phyloP scores from a whole-genome alignment of 2,888 invertebrate species.

The Nysson spinosus region DNA sequence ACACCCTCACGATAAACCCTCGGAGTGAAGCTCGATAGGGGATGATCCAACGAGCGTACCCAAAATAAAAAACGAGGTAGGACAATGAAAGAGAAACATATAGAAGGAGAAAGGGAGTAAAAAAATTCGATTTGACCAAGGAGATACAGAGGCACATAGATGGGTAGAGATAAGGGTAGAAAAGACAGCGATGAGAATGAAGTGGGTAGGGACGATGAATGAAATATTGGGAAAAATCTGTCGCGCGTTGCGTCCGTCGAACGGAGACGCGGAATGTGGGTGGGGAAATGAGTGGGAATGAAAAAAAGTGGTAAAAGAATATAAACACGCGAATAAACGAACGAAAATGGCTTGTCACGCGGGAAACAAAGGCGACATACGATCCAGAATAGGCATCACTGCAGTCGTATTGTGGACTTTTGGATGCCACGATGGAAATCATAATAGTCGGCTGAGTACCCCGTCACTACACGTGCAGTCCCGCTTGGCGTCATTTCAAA shows the following conservation, averaged over 20 bases:
- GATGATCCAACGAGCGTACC: slow-evolving; percentile 11
- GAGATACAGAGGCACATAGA: too few relatives aligned
- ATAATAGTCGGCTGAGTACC: slow-evolving; percentile 60
- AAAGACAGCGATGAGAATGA: slow-evolving; percentile 43
- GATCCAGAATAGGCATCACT: slow-evolving; percentile 78
- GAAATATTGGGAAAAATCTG: slow-evolving; percentile 27
- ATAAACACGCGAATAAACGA: slow-evolving; percentile 10
- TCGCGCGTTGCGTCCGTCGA: too few relatives aligned
- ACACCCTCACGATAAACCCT: slow-evolving; percentile 51
- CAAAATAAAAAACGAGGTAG: slow-evolving; percentile 10
- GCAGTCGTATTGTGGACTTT: slow-evolving; percentile 78
- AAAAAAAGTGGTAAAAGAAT: slow-evolving; percentile 13
- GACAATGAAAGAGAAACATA: slow-evolving; percentile 8
- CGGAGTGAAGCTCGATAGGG: neutral
- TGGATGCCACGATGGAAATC: slow-evolving; percentile 74
- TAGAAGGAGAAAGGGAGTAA: slow-evolving; percentile 11
- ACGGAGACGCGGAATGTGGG: too few relatives aligned
- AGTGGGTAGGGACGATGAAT: slow-evolving; percentile 19
- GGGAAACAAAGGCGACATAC: slow-evolving; percentile 58
- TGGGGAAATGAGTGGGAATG: neutral
- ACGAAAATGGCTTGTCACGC: slow-evolving; percentile 47
- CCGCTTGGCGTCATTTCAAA: slow-evolving; percentile 50
- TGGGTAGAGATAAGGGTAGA: neutral
- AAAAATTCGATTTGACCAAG: too few relatives aligned
- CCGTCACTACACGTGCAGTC: slow-evolving; percentile 56